phyloP scores from a whole-genome alignment of 2,113 vertebrate genomes.

The Engystomops pustulosus region DNA sequence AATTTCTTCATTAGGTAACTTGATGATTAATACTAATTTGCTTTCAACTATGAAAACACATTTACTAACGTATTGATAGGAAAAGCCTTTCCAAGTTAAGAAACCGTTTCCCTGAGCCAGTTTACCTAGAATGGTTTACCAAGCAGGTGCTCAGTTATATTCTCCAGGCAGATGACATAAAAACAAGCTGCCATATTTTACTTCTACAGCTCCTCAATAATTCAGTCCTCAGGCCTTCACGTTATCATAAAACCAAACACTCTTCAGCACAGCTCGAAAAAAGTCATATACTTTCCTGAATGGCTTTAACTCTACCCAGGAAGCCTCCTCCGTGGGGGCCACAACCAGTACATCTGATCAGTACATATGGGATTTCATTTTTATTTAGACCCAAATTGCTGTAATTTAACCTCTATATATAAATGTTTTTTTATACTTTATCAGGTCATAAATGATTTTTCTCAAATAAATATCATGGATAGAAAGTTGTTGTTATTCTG shows the following conservation, averaged over 20 bases:
- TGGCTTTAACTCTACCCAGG: slow-evolving; percentile 38
- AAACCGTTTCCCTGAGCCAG: not conserved
- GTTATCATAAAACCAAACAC: slow-evolving; percentile 39
- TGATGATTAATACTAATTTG: not conserved
- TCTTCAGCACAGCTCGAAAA: slow-evolving; percentile 38
- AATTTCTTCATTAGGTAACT: not conserved
- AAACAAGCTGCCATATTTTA: slow-evolving; percentile 42
- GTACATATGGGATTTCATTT: not conserved
- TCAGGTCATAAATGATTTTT: not conserved
- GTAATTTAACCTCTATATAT: slow-evolving; percentile 11
- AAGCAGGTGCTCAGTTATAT: slow-evolving; percentile 35
- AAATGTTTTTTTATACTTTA: not conserved
- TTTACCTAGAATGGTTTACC: slow-evolving; percentile 6
- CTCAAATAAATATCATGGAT: not conserved
- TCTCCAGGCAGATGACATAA: slow-evolving; percentile 43
- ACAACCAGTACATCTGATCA: slow-evolving; percentile 12
- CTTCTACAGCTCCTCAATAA: slow-evolving; percentile 38
- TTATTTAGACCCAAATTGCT: slow-evolving; percentile 3
- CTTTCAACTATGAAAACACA: not conserved
- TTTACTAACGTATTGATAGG: not conserved
- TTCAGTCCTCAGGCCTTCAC: slow-evolving; percentile 27
- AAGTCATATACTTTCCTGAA: slow-evolving; percentile 46
- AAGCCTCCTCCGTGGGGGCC: slow-evolving; percentile 14
- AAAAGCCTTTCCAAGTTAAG: not conserved
- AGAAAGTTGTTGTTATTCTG: not conserved